Base-by-base conservation (phyloP, 2,888 invertebrate genomes). In the Pegoplata infirma region DNA sequence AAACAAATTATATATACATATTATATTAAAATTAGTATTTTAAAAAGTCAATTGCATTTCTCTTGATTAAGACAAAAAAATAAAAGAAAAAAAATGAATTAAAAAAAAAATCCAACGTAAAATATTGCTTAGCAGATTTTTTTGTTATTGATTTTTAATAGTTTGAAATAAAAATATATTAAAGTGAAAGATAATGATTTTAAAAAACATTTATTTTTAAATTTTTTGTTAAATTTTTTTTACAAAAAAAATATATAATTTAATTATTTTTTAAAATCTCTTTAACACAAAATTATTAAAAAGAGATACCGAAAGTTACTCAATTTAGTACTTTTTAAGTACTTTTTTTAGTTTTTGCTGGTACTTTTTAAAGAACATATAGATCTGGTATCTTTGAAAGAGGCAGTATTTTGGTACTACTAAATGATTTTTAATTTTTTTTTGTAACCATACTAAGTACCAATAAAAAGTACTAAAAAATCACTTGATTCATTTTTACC, bases 1-100 rank as follows among this genome's bases (percentile, higher is more conserved):
- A n/a, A 67, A 55, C 53, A 64, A 73, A 74, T 28, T 69, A 69
- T 69, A 61, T 74, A 36, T 76, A 68, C 74, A 69, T 49, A 67
- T 66, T 66, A 73, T 55, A 76, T 71, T 78, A 75, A 67, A 67
- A 64, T 69, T 80, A 76, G 72, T 75, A 71, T 78, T 76, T 76
- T 75, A 69, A 76, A 78, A 79, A 79, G 79, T 79, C 79, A 79
- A 79, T 80, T 80, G 76, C 76, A 76, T 76, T 80, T 80, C 79
- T 79, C 79, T 79, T 75, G 67, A 67, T 79, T 79, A 79, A 79
- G 79, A 75, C 36, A 59, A 61, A 64, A 16, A 14, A 19, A 71
- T 56, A n/a, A n/a, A n/a, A n/a, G n/a, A n/a, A 56, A 23, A 14
- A 47, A 16, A 25, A 61, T 5, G 21, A 51, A 40, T 51, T 36